Evolutionary conservation across 2,888 invertebrate species (phyloP), one percentile per base, ranked within the genome.

Genomic region (Phlogophora meticulosa): DNA sequence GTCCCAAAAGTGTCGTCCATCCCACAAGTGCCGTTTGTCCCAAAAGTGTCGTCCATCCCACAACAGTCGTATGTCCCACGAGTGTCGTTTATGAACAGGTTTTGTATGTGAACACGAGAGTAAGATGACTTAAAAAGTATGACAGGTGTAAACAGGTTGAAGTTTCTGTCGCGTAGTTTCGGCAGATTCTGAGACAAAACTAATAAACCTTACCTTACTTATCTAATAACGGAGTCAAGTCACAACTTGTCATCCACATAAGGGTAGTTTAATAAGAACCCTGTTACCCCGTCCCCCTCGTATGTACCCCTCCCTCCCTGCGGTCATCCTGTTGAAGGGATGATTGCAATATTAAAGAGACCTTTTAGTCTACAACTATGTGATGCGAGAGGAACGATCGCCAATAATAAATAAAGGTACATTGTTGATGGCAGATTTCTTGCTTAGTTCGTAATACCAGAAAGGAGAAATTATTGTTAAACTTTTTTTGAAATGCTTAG

Each of bases 201-300:
- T 17, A 10, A 45, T 24, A 61, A 17, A 15, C 28, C 17, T n/a
- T n/a, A n/a, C n/a, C 7, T 3, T n/a, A n/a, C 24, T n/a, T n/a
- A 15, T 2, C 1, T 68, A 38, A 38, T 38, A 32, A 46, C 15
- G 11, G 9, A 38, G 32, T 46, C 32, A 38, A 42, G 20, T 72
- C 24, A 32, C 17, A 24, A 15, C 24, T 43, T 53, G 66, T 53
- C 65, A 46, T 45, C 49, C 13, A 43, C 46, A 43, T 48, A 17
- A 48, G 32, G 46, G 52, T 28, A 64, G 51, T 58, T 58, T 66
- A 73, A 72, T 74, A 48, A 53, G 32, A 38, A 17, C 11, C 32
- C 38, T n/a, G 7, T 58, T 38, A 24, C 51, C 34, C 28, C 28
- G 13, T 20, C 49, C 1, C 4, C 13, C 15, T 32, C 7, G 1